Percentiles rank a stretch among this genome's conserved stretches.
Conservation (phyloP, 2,797 vertebrate genomes). For the Siniperca scherzeri region DNA sequence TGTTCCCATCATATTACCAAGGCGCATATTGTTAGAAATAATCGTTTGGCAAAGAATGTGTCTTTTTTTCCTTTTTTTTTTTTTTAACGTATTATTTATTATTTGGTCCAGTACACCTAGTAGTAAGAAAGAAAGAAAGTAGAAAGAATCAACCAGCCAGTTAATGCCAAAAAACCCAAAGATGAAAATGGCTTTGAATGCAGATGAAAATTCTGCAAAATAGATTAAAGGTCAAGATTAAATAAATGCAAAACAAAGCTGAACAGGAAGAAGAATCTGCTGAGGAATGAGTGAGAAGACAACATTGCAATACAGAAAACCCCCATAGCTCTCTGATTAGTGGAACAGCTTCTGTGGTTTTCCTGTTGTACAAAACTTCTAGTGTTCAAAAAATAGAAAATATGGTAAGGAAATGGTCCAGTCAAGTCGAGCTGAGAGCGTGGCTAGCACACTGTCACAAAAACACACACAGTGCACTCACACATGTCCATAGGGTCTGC, state of each 20-base stretch:
- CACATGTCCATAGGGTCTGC: neutral
- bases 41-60: neutral
- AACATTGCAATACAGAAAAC: neutral
- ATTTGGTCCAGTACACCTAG: too few relatives aligned
- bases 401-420: neutral
- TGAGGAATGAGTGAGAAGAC: neutral
- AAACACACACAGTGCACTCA: neutral
- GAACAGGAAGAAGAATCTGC: conserved; percentile 3
- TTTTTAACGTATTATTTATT: too few relatives aligned
- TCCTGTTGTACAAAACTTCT: conserved; percentile 9
- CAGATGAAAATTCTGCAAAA: neutral
- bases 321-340: neutral
- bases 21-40: neutral
- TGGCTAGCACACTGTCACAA: neutral
- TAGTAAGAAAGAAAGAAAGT: too few relatives aligned
- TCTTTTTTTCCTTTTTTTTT: neutral
- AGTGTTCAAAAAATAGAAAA: neutral
- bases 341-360: conserved; percentile 18
- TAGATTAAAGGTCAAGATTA: neutral
- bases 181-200: neutral
- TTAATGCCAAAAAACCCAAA: neutral
- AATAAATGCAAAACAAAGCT: neutral
- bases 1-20: neutral
- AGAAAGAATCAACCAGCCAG: too few relatives aligned
- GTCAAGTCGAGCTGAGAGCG: neutral